Evolutionary conservation across 2,888 invertebrate genomes (phyloP).

Genomic region (Sesia apiformis): DNA sequence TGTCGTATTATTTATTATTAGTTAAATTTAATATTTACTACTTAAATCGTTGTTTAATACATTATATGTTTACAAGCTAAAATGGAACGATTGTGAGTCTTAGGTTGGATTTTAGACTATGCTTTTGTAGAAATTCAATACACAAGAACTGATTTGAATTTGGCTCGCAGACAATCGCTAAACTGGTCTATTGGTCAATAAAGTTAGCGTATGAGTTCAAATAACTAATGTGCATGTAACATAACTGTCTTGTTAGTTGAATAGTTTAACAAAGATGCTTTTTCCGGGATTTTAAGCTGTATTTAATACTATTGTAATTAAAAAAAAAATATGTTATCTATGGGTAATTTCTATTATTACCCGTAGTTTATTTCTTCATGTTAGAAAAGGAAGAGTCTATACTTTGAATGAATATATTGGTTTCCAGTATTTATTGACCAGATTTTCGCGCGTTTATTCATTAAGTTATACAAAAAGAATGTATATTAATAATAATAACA

Average conservation of each 20-base stretch:
- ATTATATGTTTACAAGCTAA: neutral
- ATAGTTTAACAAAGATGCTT: neutral
- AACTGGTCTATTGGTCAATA: neutral
- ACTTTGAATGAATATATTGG: no score
- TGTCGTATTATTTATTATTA: constrained; percentile 8
- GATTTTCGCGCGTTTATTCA: no score
- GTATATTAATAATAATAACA: no score
- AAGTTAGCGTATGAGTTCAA: neutral
- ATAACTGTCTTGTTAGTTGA: neutral
- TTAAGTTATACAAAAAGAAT: no score
- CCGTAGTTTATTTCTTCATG: no score
- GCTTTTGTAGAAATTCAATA: neutral
- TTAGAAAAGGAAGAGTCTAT: no score
- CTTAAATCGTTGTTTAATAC: neutral
- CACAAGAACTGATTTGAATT: neutral
- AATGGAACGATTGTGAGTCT: neutral
- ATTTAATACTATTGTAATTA: neutral
- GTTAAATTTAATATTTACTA: constrained; percentile 3
- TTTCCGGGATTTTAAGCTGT: neutral
- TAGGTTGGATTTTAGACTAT: neutral
- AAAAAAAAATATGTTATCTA: no score
- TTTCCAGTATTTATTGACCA: no score
- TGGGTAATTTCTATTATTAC: no score
- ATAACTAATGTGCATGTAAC: neutral
- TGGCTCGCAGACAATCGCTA: neutral